Base-by-base conservation (phyloP, 2,797 vertebrate species). In the Acomys russatus region DNA sequence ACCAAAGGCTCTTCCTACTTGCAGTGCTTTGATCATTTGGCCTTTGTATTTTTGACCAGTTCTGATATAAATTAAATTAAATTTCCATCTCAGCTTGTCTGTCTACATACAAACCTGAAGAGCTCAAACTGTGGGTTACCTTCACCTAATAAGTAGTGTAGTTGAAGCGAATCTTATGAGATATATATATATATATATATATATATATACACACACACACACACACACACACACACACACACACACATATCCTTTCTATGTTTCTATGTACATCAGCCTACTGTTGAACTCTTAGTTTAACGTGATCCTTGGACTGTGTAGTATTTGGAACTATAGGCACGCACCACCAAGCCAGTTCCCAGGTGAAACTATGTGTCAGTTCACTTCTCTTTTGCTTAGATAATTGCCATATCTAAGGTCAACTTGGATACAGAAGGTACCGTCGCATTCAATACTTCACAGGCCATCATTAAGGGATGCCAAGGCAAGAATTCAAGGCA, bases 11-110 rank as follows among this genome's bases (percentile, higher is more conserved):
- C 54, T 88, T 59, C 22, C n/a, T 4, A 94, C 18, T 9, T 70
- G 84, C 12, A 95, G 1, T 76, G 59, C 71, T 83, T 80, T 94
- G 70, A 89, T 94, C 44, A 79, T 87, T 71, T 68, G 90, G 74
- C 33, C 74, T 88, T 95, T 83, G 3, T 44, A 88, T 82, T 96
- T 94, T 95, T 92, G 54, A 77, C 77, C 77, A 93, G 14, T n/a
- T 85, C 80, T 95, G 94, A 92, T 70, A 38, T 68, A 90, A 94
- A 87, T 85, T 76, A 88, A 95, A 93, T 51, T 95, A 89, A 64
- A 92, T 91, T 70, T 71, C 4, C 64, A 51, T 35, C 59, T 96
- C 92, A 94, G 22, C 38, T 28, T 76, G 20, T 20, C 82, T 92
- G n/a, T 73, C 70, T 91, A 7, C 59, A 91, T 76, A 61, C 23